phyloP scores from a whole-genome alignment of 2,888 invertebrate genomes.

The Druceiella hillmani region DNA sequence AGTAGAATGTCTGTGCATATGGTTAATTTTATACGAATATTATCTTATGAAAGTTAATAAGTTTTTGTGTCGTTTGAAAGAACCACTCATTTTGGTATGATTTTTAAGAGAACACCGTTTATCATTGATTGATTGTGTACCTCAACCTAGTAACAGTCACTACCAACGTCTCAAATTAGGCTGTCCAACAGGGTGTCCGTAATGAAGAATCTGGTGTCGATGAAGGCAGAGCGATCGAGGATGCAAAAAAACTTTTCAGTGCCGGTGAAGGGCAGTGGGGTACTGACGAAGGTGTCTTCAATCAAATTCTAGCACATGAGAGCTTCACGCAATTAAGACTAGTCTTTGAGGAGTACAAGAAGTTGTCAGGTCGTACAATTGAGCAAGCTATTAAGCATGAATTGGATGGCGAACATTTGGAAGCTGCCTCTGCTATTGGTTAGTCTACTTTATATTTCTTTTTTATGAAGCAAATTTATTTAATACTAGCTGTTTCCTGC shows the following conservation, averaged over 20 bases:
- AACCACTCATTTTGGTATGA: no score
- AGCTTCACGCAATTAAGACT: slow-evolving; percentile 66
- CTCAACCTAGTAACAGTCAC: no score
- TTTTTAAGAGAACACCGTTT: no score
- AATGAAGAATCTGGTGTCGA: slow-evolving; percentile 59
- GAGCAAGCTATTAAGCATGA: slow-evolving; percentile 67
- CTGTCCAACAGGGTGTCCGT: slow-evolving; percentile 50
- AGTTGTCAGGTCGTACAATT: slow-evolving; percentile 64
- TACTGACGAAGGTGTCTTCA: slow-evolving; percentile 69
- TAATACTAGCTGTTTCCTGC: no score
- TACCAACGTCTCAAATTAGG: slow-evolving; percentile 29
- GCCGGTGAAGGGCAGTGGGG: slow-evolving; percentile 69
- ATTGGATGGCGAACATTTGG: slow-evolving; percentile 60
- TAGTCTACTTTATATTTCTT: no score
- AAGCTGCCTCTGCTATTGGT: slow-evolving; percentile 68
- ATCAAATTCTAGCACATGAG: slow-evolving; percentile 65
- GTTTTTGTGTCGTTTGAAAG: no score
- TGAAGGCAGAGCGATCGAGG: slow-evolving; percentile 59
- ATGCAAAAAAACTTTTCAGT: slow-evolving; percentile 63
- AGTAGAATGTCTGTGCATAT: no score
- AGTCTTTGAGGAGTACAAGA: slow-evolving; percentile 69
- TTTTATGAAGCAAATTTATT: no score
- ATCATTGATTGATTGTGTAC: no score
- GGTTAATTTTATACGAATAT: no score
- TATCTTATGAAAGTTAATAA: no score